Percentiles rank a stretch among this genome's conserved stretches.
phyloP scores from a whole-genome alignment of 2,888 invertebrate genomes.

The Parascotia fuliginaria region DNA sequence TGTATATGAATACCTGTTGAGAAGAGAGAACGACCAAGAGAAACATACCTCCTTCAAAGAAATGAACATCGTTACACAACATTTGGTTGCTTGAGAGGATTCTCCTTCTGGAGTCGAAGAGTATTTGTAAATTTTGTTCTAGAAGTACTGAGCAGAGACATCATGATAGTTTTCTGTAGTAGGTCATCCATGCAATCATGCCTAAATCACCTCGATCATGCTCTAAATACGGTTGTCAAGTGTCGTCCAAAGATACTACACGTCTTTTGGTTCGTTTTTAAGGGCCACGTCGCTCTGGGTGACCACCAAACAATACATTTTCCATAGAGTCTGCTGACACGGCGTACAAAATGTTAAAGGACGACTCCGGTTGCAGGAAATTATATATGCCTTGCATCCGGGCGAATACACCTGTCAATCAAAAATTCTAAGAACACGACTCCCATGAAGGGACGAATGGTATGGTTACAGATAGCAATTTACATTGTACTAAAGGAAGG shows the following conservation, averaged over 20 bases:
- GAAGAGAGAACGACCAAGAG: background rate
- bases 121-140: no score
- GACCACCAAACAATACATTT: no score
- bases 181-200: background rate
- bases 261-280: background rate
- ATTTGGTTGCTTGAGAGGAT: background rate
- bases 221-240: background rate
- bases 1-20: background rate
- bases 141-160: no score
- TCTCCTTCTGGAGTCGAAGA: background rate
- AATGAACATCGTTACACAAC: background rate
- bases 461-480: background rate
- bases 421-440: conserved; percentile 33
- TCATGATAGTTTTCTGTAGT: background rate
- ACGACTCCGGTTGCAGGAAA: background rate
- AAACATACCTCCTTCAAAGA: conserved; percentile 1
- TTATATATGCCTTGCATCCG: background rate
- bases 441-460: conserved; percentile 18
- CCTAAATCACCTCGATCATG: background rate
- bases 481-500: background rate
- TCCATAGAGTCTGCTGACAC: no score
- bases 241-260: background rate
- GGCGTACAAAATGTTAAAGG: no score
- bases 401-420: conserved; percentile 31
- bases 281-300: no score